Evolutionary conservation across 2,888 invertebrate genomes (phyloP), one percentile per base, ranked within the genome.

Genomic region (Polymixis flavicincta): DNA sequence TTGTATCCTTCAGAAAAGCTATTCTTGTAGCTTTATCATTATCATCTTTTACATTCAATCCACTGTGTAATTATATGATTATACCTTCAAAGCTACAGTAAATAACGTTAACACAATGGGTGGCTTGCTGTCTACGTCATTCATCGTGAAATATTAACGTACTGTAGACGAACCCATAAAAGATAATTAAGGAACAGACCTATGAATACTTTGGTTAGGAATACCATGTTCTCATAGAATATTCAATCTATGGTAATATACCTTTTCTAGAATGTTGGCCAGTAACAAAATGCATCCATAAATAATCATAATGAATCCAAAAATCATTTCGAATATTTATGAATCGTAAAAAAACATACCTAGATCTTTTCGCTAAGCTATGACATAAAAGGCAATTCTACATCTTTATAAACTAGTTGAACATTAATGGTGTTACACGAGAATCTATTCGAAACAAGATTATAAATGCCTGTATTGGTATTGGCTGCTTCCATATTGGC

Each of bases 401-500:
- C 50, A 70, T 54, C 19, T 71, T 70, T 45, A 59, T 14, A 61
- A 76, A 60, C 42, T n/a, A 59, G 54, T 69, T 57, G 42, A 50
- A 42, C 50, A 59, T 64, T 63, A 63, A 78, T 73, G 63, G 42
- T 55, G 61, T 85, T 71, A 65, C 61, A 77, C 64, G 55, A 76
- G 45, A 68, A 61, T 78, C 60, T 71, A 76, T 82, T 76, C 60
- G 71, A 76, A 74, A 81, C 82, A 28, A 82, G 74, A 71, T 74
- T 84, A 80, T 80, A 80, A 87, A 86, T 86, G 78, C 85, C 75
- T 80, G 59, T 81, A 87, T 80, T 80, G 78, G 81, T 80, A 87
- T 85, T 84, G 76, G 80, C 78, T 82, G 85, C 87, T 86, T 85
- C 87, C 85, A 89, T 90, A 89, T 89, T 88, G 88, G 89, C 88